Percentiles rank a stretch among this genome's conserved stretches.
phyloP scores from a whole-genome alignment of 2,888 invertebrate species.

The Helleia helle region DNA sequence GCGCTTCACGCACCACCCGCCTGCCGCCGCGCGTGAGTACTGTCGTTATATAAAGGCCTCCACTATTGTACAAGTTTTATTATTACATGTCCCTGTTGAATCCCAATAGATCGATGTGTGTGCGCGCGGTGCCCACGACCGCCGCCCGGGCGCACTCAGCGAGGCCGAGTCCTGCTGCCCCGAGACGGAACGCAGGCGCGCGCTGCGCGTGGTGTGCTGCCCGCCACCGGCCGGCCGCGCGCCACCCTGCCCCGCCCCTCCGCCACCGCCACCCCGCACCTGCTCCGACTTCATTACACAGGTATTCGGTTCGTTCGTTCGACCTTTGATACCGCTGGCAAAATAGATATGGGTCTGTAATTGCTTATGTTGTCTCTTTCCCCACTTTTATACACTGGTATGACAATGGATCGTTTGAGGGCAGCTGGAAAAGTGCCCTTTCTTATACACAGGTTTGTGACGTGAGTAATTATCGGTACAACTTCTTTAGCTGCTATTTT shows the following conservation, averaged over 20 bases:
- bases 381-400: too few relatives aligned
- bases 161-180: constrained; percentile 16
- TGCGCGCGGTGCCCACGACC: not conserved
- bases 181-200: constrained; percentile 13
- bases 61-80: not conserved
- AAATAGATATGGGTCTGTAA: too few relatives aligned
- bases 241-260: constrained; percentile 26
- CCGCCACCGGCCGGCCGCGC: constrained; percentile 19
- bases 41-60: not conserved
- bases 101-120: not conserved
- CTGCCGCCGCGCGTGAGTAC: not conserved
- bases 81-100: too few relatives aligned
- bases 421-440: too few relatives aligned
- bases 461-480: too few relatives aligned
- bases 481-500: too few relatives aligned
- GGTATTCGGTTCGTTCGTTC: too few relatives aligned
- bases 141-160: constrained; percentile 4
- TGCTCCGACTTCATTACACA: constrained; percentile 18
- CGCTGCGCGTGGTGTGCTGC: constrained; percentile 29
- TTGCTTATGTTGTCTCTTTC: too few relatives aligned
- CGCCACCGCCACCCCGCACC: constrained; percentile 13
- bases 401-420: too few relatives aligned
- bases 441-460: too few relatives aligned
- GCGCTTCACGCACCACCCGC: not conserved
- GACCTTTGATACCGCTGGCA: too few relatives aligned